Evolutionary conservation across 2,888 invertebrate species (phyloP).

Genomic region (Cerastis leucographa): DNA sequence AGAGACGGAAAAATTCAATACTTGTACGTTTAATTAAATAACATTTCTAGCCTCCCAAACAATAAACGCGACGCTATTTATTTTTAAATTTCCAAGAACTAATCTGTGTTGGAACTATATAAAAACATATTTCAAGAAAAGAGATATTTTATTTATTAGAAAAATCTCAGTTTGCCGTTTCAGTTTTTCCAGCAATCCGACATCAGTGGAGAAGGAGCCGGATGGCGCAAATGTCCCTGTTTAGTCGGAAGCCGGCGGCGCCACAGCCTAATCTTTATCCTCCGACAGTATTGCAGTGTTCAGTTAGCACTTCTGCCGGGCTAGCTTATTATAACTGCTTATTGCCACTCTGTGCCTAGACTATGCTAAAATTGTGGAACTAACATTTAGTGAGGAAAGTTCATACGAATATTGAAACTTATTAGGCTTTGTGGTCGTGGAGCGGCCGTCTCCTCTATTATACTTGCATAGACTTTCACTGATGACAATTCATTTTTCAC

Average conservation of each 20-base stretch:
- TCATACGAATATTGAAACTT: slow-evolving; percentile 43
- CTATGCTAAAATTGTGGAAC: slow-evolving; percentile 44
- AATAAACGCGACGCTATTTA: not conserved
- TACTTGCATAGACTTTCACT: not conserved
- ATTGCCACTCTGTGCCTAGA: slow-evolving; percentile 34
- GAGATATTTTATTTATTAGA: slow-evolving; percentile 13
- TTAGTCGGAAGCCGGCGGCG: slow-evolving; percentile 61
- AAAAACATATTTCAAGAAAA: not conserved
- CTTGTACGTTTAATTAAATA: not conserved
- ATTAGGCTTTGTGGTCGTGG: slow-evolving; percentile 6
- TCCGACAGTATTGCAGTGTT: slow-evolving; percentile 60
- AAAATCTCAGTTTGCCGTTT: slow-evolving; percentile 26
- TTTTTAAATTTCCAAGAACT: not conserved
- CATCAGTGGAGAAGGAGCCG: slow-evolving; percentile 62
- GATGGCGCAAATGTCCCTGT: slow-evolving; percentile 63
- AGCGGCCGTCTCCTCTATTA: slow-evolving; percentile 10
- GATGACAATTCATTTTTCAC: not conserved
- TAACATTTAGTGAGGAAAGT: slow-evolving; percentile 24
- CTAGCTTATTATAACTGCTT: slow-evolving; percentile 52
- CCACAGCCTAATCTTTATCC: slow-evolving; percentile 71
- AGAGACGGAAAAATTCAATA: not conserved
- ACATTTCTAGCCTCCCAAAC: not conserved
- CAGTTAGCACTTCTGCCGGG: slow-evolving; percentile 58
- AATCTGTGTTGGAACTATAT: not conserved
- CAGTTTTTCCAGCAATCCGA: slow-evolving; percentile 37